These are phyloP conservation scores for Colletes collaris DNA, from an alignment of 2,888 invertebrate species.

Conservation along the genomic window DNA sequence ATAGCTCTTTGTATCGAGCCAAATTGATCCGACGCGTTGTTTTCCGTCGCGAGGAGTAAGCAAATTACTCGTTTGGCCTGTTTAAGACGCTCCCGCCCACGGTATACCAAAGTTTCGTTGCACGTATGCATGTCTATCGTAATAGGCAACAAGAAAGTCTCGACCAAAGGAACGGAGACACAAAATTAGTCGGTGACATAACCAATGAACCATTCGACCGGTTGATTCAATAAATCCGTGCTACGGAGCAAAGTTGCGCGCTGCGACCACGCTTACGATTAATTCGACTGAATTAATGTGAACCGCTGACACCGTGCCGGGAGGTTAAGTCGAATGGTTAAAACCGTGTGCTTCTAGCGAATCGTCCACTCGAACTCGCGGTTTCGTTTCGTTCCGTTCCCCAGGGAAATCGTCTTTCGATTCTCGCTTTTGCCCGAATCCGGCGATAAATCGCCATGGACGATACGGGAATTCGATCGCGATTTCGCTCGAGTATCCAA, in stretches of 20 bases:
- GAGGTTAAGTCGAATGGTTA: constrained; percentile 71
- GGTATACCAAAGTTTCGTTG: background rate
- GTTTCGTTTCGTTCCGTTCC: background rate
- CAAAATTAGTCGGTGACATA: constrained; percentile 71
- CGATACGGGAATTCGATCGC: background rate
- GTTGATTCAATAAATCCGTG: constrained; percentile 83
- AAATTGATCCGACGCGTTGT: no score
- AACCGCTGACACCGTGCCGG: constrained; percentile 77
- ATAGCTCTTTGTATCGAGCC: no score
- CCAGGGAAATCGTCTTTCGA: background rate
- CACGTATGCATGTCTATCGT: background rate
- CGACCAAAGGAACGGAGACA: constrained; percentile 28
- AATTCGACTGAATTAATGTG: constrained; percentile 82
- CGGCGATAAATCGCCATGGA: background rate
- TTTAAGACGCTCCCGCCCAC: no score
- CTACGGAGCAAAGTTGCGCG: constrained; percentile 75
- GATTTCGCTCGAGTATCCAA: constrained; percentile 23
- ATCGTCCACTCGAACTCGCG: background rate
- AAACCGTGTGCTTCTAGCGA: constrained; percentile 43
- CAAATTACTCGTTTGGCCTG: no score
- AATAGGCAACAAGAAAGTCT: constrained; percentile 20
- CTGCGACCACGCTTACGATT: constrained; percentile 77
- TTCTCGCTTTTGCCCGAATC: background rate
- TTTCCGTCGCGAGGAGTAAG: no score
- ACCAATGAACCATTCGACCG: constrained; percentile 79